Base-by-base conservation (phyloP, 2,113 vertebrate species). In the Silurus asotus region DNA sequence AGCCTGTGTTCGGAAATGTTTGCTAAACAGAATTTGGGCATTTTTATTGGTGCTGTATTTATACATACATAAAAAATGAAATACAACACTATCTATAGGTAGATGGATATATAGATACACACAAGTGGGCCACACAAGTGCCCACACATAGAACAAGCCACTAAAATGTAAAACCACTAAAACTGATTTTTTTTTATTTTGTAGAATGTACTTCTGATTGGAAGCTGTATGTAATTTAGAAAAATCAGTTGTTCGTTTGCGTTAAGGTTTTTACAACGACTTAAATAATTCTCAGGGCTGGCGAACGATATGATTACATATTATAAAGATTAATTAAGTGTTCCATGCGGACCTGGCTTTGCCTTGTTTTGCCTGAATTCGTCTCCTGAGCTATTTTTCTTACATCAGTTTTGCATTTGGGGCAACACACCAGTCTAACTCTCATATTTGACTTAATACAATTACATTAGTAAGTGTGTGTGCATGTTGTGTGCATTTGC, bases 271-370 rank as follows among this genome's bases (percentile, higher is more conserved):
- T 85, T 25, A 76, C 58, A 64, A 69, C 48, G 75, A 67, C 55
- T 67, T 85, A 85, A 85, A 69, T 74, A 20, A 74, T 37, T 86
- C 45, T 74, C 78, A 81, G 56, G 65, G 37, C 85, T 81, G 78
- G 55, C 67, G 74, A 28, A 37, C 37, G 55, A 82, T 88, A 78
- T 64, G 58, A 83, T 59, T 61, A 8, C 81, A 61, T 65, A 48
- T 83, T 86, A 82, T 83, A 86, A 82, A 53, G 19, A 19, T n/a
- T 64, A 81, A 67, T 69, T 78, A 84, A 87, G 65, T 62, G 13
- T 14, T 76, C 58, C 62, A 59, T 23, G 58, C 53, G 59, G 76
- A 79, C 76, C 25, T 58, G 48, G n/a, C 81, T 48, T 49, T 14
- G 0, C 51, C 56, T 14, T 84, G 45, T 70, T 58, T 75, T 74